These are phyloP conservation scores for Artibeus lituratus DNA, from an alignment of 2,797 vertebrate genomes.

Conservation along the genomic window DNA sequence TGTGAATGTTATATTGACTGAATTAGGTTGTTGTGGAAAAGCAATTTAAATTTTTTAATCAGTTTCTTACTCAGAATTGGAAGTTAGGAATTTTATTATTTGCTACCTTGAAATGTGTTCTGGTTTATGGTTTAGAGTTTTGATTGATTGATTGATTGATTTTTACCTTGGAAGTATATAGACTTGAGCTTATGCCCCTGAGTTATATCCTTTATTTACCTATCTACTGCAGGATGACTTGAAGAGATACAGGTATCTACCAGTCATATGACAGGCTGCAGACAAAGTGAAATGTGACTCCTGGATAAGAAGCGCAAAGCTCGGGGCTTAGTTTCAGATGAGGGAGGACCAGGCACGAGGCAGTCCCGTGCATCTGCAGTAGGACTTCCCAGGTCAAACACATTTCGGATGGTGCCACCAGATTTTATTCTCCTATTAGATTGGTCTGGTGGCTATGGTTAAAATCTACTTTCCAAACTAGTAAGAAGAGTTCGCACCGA, in stretches of 20 bases:
- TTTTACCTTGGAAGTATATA: background rate
- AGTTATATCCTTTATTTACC: background rate
- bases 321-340: background rate
- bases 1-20: background rate
- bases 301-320: background rate
- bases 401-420: background rate
- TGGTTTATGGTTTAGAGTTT: background rate
- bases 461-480: background rate
- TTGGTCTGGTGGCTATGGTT: background rate
- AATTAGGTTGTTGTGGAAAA: constrained; percentile 21
- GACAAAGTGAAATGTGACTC: background rate
- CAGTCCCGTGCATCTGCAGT: background rate
- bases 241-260: background rate
- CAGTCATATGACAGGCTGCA: background rate
- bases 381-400: background rate
- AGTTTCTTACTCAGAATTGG: background rate
- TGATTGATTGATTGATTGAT: background rate
- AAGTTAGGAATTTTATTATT: constrained; percentile 20
- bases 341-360: background rate
- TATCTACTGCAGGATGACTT: background rate
- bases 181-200: background rate
- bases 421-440: background rate
- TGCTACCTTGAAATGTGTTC: background rate
- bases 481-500: background rate
- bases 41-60: background rate